Evolutionary conservation across 2,797 vertebrate species (phyloP), one percentile per base, ranked within the genome.

Genomic region (Perdix hodgsoniae): DNA sequence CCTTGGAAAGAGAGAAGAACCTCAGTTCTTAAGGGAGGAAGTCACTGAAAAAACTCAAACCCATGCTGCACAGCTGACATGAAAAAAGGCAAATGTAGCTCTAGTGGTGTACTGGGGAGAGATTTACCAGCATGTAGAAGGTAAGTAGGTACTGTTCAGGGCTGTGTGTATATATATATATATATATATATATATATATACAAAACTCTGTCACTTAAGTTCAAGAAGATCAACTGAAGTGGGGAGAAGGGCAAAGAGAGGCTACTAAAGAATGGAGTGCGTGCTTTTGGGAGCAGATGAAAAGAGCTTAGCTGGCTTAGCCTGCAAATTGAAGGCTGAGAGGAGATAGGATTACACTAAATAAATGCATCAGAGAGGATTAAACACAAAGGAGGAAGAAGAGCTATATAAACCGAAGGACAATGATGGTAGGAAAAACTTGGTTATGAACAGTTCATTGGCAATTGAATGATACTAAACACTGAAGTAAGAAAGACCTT

Each of bases 271-370:
- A 86, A 74, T 2, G 1, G 31, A 76, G 42, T 35, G 40, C 0
- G 0, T 67, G 33, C 73, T 88, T 95, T 54, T 0, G 4, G 65
- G 60, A 85, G 64, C 66, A 78, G 85, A 93, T 88, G 90, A 82
- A 82, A 94, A 86, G 63, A 88, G 74, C 72, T 93, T 95, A 91
- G 64, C 77, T 95, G 90, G 64, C 21, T 96, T 94, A 96, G 71
- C 56, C 77, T 94, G 71, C n/a, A 93, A 90, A 86, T 77, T 79
- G 88, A 93, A 84, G 86, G 61, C 57, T 94, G 64, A 77, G 56
- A 71, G 37, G 61, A 88, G 81, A 90, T 61, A 67, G 83, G 83
- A 90, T 96, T 95, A 91, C 90, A 88, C 47, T 71, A 71, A 91
- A 91, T 76, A 94, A 95, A 93, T 82, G 80, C 56, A 54, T 67